Evolutionary conservation across 2,797 vertebrate species (phyloP).

Genomic region (Semotilus atromaculatus): DNA sequence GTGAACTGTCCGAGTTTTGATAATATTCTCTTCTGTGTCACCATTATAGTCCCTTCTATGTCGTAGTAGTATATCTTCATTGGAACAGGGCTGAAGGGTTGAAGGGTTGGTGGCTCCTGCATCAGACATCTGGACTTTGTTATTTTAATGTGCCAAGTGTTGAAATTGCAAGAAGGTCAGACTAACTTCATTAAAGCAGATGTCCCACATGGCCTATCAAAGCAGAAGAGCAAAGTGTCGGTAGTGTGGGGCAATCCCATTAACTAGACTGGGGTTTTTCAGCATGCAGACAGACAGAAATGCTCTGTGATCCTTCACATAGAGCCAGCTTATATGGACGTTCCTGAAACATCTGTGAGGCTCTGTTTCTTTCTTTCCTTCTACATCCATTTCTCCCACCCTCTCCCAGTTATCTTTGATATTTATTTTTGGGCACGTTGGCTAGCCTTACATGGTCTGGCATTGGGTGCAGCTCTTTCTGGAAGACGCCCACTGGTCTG

Average conservation of each 20-base stretch:
- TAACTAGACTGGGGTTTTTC: background rate
- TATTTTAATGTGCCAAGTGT: slow-evolving; percentile 45
- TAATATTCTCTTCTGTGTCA: too few relatives aligned
- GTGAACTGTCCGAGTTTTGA: background rate
- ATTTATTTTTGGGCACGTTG: slow-evolving; percentile 50
- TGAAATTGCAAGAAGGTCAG: slow-evolving; percentile 43
- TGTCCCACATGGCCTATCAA: slow-evolving; percentile 32
- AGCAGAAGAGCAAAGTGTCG: slow-evolving; percentile 9
- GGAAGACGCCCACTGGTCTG: slow-evolving; percentile 47
- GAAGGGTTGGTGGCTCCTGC: background rate
- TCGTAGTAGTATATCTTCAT: background rate
- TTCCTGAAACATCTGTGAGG: slow-evolving; percentile 23
- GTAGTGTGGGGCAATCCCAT: slow-evolving; percentile 4
- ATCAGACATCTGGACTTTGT: slow-evolving; percentile 50
- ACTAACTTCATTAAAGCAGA: slow-evolving; percentile 22
- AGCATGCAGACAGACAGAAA: slow-evolving; percentile 31
- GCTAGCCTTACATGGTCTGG: slow-evolving; percentile 55
- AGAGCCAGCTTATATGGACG: slow-evolving; percentile 13
- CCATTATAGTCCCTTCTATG: slow-evolving; percentile 22
- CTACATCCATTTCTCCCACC: slow-evolving; percentile 29
- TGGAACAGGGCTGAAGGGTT: background rate
- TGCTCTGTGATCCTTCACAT: slow-evolving; percentile 9
- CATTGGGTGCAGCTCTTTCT: slow-evolving; percentile 39
- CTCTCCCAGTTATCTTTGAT: slow-evolving; percentile 38
- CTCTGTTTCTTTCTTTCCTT: slow-evolving; percentile 17